Percentiles rank a stretch among this genome's conserved stretches.
Conservation (phyloP, 92 coral and sea anemone species). For the Phenganax marumi region DNA sequence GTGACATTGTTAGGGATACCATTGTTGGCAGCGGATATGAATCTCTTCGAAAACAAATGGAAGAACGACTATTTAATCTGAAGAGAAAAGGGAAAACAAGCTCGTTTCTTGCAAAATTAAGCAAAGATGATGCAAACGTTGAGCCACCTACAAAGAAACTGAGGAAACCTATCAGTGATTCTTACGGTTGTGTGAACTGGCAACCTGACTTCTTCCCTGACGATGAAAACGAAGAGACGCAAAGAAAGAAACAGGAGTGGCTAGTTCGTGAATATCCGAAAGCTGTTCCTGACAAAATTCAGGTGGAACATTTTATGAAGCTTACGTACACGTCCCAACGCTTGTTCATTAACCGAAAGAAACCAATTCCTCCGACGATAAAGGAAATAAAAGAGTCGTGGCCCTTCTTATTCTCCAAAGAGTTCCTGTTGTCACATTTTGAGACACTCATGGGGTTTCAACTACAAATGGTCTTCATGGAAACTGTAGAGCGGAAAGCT, state of each 20-base stretch:
- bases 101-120: not conserved
- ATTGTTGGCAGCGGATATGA: slow-evolving; percentile 24
- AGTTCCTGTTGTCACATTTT: slow-evolving; percentile 2
- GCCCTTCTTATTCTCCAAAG: slow-evolving; percentile 16
- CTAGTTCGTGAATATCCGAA: slow-evolving; percentile 16
- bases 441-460: slow-evolving; percentile 25
- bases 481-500: slow-evolving; percentile 25
- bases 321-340: slow-evolving; percentile 18
- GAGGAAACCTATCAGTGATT: not conserved
- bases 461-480: not conserved
- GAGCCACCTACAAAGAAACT: not conserved
- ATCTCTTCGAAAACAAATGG: slow-evolving; percentile 26
- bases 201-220: not conserved
- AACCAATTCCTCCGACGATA: slow-evolving; percentile 6
- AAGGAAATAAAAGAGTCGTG: slow-evolving; percentile 25
- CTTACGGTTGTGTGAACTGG: not conserved
- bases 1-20: slow-evolving; percentile 5
- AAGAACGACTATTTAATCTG: slow-evolving; percentile 10
- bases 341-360: not conserved
- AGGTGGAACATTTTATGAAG: slow-evolving; percentile 21
- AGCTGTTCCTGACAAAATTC: slow-evolving; percentile 4
- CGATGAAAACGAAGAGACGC: slow-evolving; percentile 21
- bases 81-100: slow-evolving; percentile 4
- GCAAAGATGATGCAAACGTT: not conserved
- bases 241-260: slow-evolving; percentile 24